A percentile compares a stretch with the other conserved stretches of the same genome.
phyloP scores from a whole-genome alignment of 1,140 invertebrate genomes.

The Coelopa frigida region DNA sequence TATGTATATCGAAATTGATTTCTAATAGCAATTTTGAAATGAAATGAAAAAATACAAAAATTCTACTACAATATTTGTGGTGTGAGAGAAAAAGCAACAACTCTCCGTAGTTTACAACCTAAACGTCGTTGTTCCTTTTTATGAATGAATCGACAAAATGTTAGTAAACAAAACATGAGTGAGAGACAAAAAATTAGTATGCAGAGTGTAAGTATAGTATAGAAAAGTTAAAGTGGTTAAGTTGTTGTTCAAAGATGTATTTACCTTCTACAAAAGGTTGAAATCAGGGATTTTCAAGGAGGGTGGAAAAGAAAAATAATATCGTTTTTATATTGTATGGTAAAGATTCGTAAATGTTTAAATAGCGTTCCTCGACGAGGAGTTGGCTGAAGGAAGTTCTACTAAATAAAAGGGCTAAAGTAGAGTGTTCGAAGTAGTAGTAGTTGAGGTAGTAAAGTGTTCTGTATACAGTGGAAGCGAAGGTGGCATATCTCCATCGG shows the following conservation, averaged over 20 bases:
- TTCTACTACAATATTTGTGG: slow-evolving; percentile 42
- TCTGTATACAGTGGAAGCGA: no score
- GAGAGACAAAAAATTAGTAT: not conserved
- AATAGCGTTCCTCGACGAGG: no score
- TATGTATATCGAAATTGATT: not conserved
- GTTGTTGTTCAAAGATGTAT: slow-evolving; percentile 24
- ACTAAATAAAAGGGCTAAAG: no score
- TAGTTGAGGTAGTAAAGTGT: no score
- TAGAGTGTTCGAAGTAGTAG: no score
- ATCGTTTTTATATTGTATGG: slow-evolving; percentile 20
- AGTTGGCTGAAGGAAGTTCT: no score
- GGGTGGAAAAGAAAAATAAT: slow-evolving; percentile 41
- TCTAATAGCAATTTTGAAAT: not conserved
- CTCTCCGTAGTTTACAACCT: no score
- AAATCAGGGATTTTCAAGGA: slow-evolving; percentile 35
- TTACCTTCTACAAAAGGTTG: slow-evolving; percentile 45
- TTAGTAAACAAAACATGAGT: no score
- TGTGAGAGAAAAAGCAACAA: slow-evolving; percentile 41
- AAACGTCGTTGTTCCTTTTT: no score
- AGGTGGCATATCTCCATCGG: no score
- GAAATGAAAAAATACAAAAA: slow-evolving; percentile 25
- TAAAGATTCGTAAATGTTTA: slow-evolving; percentile 12
- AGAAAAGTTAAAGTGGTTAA: slow-evolving; percentile 1
- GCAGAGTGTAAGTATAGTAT: not conserved
- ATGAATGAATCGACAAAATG: no score